Conservation (phyloP, 2,797 vertebrate species). For the Leuciscus waleckii region DNA sequence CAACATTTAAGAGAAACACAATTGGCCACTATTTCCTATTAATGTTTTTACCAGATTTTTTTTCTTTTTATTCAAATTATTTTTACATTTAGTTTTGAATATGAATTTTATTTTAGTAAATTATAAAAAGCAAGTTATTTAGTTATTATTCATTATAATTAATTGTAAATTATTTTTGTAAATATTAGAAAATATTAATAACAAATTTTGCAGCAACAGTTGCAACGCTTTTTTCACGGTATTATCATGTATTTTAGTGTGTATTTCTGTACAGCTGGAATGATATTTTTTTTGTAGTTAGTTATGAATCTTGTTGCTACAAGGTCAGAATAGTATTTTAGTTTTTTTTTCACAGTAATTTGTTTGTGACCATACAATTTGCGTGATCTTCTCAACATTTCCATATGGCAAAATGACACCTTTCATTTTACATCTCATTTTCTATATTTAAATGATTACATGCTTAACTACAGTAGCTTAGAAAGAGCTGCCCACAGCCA, state of each 20-base stretch:
- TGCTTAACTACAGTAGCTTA: slow-evolving; percentile 27
- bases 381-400: slow-evolving; percentile 23
- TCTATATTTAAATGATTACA: slow-evolving; percentile 5
- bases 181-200: neutral
- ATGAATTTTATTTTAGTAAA: neutral
- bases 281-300: neutral
- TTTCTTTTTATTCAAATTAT: neutral
- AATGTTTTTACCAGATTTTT: neutral
- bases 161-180: neutral
- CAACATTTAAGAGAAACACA: neutral
- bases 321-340: neutral
- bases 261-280: neutral
- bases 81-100: neutral
- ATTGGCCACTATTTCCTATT: too few species aligned
- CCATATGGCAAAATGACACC: neutral
- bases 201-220: neutral
- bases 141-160: neutral
- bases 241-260: neutral
- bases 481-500: slow-evolving; percentile 44
- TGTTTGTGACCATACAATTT: slow-evolving; percentile 4
- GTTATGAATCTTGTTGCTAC: neutral
- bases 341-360: slow-evolving; percentile 1
- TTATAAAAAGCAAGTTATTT: too few species aligned
- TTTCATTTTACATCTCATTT: neutral
- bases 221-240: neutral